Conservation (phyloP, 2,888 invertebrate species). For the Nomada flava region DNA sequence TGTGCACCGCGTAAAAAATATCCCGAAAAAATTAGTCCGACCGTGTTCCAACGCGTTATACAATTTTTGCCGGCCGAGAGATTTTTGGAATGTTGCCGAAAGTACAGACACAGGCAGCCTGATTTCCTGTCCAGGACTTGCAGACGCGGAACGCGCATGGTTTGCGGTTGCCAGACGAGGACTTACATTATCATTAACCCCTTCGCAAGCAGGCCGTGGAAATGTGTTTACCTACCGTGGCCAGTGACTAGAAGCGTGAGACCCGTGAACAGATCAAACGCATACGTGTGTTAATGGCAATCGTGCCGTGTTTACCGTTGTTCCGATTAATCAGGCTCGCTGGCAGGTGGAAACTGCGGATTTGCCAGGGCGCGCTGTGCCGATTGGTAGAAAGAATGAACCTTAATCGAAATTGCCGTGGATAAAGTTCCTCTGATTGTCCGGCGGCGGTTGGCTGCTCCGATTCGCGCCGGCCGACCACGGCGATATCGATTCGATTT, state of each 20-base stretch:
- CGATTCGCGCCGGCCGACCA: neutral
- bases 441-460: neutral
- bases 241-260: conserved; percentile 47
- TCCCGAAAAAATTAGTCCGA: neutral
- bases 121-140: conserved; percentile 37
- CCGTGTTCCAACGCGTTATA: conserved; percentile 11
- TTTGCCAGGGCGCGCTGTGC: neutral
- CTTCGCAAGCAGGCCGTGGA: conserved; percentile 37
- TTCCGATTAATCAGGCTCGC: conserved; percentile 63
- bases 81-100: conserved; percentile 60
- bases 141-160: conserved; percentile 9
- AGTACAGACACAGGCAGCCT: conserved; percentile 31
- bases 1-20: too few relatives aligned
- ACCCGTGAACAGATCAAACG: conserved; percentile 64
- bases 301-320: conserved; percentile 65
- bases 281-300: conserved; percentile 66
- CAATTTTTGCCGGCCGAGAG: conserved; percentile 45
- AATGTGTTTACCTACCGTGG: conserved; percentile 62
- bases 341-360: conserved; percentile 45
- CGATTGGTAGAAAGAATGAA: neutral
- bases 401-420: neutral
- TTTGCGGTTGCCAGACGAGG: conserved; percentile 64
- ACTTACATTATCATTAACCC: conserved; percentile 76
- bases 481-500: neutral
- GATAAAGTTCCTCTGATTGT: conserved; percentile 2